Evolutionary conservation across 2,888 invertebrate species (phyloP), one percentile per base, ranked within the genome.

Genomic region (Meliscaeva auricollis): DNA sequence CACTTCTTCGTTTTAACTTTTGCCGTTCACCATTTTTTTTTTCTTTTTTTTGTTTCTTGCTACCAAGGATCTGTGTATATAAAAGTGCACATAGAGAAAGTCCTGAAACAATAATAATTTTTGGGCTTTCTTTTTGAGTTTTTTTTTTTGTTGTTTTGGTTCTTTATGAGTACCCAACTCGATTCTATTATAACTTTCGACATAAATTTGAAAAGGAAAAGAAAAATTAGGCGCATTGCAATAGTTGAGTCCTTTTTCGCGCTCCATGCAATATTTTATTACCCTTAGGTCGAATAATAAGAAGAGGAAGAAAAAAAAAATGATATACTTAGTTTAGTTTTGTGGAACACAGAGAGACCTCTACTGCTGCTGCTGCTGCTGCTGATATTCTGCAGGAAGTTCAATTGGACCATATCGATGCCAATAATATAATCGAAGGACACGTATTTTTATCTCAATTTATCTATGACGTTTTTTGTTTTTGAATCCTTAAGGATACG

Each of bases 401-500:
- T 30, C 15, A 62, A 62, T 41, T 44, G 73, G 82, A 78, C 69
- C 68, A 68, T 60, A 58, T 38, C 58, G 38, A 74, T 66, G 75
- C 69, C 84, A 76, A 75, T 84, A 76, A 75, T 80, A 76, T 79
- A 77, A 50, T 64, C 54, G 56, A 73, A 77, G 56, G 81, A 73
- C 85, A 85, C 85, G 85, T 85, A 76, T 82, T 70, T 77, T 76
- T 76, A 76, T 85, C 62, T 7, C 44, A 85, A 77, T 81, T 81
- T 85, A 81, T 85, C 76, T 77, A 35, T 41, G 69, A 3, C 41
- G 48, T 76, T 26, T 26, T 2, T 26, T 26, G 26, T 26, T 26
- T 3, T 58, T 5, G 85, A 85, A 85, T 85, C 73, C 26, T 81
- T 81, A 73, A 81, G 56, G 9, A 54, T 50, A 70, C 44, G 44